Base-by-base conservation (phyloP, 2,888 invertebrate genomes). In the Drosophila cracens region DNA sequence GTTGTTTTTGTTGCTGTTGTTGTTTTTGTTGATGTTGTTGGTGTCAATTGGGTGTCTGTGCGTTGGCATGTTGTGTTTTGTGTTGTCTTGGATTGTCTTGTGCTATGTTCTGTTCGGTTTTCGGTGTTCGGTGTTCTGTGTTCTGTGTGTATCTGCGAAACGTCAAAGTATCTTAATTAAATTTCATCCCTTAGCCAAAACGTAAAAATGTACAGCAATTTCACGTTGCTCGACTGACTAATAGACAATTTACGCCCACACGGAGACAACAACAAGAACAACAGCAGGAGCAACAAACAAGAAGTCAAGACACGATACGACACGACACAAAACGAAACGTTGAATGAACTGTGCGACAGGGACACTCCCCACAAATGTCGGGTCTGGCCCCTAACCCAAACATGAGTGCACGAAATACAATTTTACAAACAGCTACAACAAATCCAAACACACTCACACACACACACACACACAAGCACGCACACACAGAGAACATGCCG, bases 91-190 rank as follows among this genome's bases (percentile, higher is more conserved):
- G 61, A 68, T 79, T 82, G 79, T 79, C 56, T 62, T 49, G 25
- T 49, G 34, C n/a, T 57, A 27, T 49, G 56, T 61, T 60, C 61
- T 40, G 62, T 18, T 56, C 21, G 18, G 51, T 57, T 61, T 62
- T 27, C 33, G 49, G 21, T 62, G 25, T 25, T 25, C 25, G 25
- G 27, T 27, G 34, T 25, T 36, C 27, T 74, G 51, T 75, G 72
- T 76, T 36, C 58, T 40, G 62, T 90, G 87, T 84, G 90, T 90
- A 89, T 90, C 87, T 83, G 88, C 67, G 74, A 90, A 76, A 91
- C 81, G 84, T 83, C 90, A 87, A 90, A 90, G 90, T 88, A 87
- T 90, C 91, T 90, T 91, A 90, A 90, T 91, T 90, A 91, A 91
- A 91, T 91, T 91, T 90, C 91, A 91, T 87, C 90, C 90, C 90